phyloP scores from a whole-genome alignment of 2,888 invertebrate species.

The Tortricodes alternella region DNA sequence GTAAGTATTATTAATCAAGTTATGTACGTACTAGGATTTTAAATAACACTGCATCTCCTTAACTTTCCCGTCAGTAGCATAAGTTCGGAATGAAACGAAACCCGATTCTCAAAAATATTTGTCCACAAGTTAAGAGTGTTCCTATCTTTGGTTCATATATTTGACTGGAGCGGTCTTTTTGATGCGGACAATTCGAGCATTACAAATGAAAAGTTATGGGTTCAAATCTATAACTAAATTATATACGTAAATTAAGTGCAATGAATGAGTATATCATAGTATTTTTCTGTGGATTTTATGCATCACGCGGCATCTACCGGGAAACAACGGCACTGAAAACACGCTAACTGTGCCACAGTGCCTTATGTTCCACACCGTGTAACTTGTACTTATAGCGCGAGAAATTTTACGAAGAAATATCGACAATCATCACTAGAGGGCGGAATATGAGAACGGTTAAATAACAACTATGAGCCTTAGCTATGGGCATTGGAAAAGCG shows the following conservation, averaged over 20 bases:
- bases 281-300: background rate
- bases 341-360: background rate
- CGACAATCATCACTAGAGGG: slow-evolving; percentile 1
- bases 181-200: slow-evolving; percentile 13
- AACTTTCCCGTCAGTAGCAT: too few relatives aligned
- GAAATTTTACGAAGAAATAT: background rate
- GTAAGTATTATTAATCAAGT: too few relatives aligned
- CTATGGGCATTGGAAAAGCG: too few relatives aligned
- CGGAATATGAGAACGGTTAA: background rate
- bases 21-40: too few relatives aligned
- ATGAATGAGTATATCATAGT: background rate
- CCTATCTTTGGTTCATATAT: too few relatives aligned
- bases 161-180: too few relatives aligned
- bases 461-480: too few relatives aligned
- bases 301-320: slow-evolving; percentile 15
- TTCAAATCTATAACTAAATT: slow-evolving; percentile 10
- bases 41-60: too few relatives aligned
- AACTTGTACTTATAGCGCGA: background rate
- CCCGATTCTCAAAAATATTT: too few relatives aligned
- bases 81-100: too few relatives aligned
- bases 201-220: slow-evolving; percentile 18
- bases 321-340: background rate
- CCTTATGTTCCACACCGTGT: background rate
- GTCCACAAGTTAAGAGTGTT: too few relatives aligned
- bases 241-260: slow-evolving; percentile 15